phyloP scores from a whole-genome alignment of 1,140 invertebrate genomes.

The Uloborus diversus region DNA sequence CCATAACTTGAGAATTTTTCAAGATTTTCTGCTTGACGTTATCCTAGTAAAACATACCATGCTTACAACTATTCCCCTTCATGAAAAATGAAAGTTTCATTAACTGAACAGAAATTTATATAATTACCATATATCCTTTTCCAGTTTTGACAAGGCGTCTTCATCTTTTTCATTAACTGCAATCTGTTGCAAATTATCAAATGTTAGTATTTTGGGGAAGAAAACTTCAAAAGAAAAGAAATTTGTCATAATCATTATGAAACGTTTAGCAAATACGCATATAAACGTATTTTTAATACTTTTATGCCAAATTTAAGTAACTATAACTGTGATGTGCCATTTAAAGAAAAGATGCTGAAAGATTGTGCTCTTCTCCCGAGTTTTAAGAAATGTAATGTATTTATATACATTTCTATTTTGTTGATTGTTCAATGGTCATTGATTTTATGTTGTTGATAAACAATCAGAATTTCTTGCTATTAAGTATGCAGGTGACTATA shows the following conservation, averaged over 20 bases:
- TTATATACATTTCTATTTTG: no score
- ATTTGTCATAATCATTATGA: neutral
- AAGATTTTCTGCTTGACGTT: no score
- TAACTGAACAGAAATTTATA: neutral
- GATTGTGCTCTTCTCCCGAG: no score
- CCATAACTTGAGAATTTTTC: no score
- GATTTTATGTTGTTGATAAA: no score
- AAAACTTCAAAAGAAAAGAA: neutral
- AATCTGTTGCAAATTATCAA: neutral
- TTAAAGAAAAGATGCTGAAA: neutral
- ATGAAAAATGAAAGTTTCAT: neutral
- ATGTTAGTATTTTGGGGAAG: neutral
- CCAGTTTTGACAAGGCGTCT: conserved; percentile 15
- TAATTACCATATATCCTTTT: conserved; percentile 23
- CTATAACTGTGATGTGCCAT: neutral
- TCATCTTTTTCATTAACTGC: conserved; percentile 34
- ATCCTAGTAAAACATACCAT: no score
- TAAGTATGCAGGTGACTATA: no score
- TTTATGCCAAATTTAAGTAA: neutral
- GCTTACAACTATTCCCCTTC: no score
- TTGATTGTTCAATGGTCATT: no score
- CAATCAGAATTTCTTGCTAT: no score
- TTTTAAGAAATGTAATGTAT: no score
- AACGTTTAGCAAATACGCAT: neutral
- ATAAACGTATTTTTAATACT: neutral